Conservation (phyloP, 2,888 invertebrate species). For the Fabriciana adippe region DNA sequence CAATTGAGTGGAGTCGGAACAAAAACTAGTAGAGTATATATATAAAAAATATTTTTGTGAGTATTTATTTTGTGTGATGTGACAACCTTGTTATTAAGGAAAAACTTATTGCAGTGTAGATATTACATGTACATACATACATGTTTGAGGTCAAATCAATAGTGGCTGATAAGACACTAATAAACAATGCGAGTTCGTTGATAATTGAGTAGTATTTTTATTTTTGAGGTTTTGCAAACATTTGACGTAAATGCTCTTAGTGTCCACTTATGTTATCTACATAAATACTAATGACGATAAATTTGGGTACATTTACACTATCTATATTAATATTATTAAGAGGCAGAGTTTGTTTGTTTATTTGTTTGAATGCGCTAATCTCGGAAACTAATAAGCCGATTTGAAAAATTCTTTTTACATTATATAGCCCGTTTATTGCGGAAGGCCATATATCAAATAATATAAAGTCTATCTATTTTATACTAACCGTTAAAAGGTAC, state of each 20-base stretch:
- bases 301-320: slow-evolving; percentile 20
- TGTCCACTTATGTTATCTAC: slow-evolving; percentile 21
- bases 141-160: slow-evolving; percentile 9
- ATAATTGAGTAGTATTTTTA: slow-evolving; percentile 26
- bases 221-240: slow-evolving; percentile 32
- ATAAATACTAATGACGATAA: slow-evolving; percentile 17
- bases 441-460: too few relatives aligned
- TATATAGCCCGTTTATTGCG: too few relatives aligned
- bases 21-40: not conserved
- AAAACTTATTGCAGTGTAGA: not conserved
- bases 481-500: too few relatives aligned
- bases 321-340: not conserved
- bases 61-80: not conserved
- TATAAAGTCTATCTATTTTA: too few relatives aligned
- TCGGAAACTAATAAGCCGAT: too few relatives aligned
- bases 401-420: too few relatives aligned
- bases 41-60: not conserved
- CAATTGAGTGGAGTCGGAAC: too few relatives aligned
- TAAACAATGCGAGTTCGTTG: slow-evolving; percentile 34
- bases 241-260: slow-evolving; percentile 23
- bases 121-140: not conserved
- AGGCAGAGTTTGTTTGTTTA: slow-evolving; percentile 1
- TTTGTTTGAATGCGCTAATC: not conserved
- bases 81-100: not conserved
- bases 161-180: slow-evolving; percentile 15